Evolutionary conservation across 2,797 vertebrate species (phyloP), one percentile per base, ranked within the genome.

Genomic region (Sylvilagus floridanus): DNA sequence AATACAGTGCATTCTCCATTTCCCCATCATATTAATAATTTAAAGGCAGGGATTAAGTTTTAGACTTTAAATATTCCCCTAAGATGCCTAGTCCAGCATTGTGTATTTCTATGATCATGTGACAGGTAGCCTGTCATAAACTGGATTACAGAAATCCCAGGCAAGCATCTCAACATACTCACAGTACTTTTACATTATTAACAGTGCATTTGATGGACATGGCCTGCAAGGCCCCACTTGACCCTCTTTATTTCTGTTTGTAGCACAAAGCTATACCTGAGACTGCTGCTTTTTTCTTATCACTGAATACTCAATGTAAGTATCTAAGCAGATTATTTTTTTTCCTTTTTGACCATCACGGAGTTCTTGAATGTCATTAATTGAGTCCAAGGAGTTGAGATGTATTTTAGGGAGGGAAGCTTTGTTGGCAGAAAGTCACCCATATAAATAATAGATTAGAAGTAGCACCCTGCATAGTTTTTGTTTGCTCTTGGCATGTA

Each of bases 361-460:
- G 72, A 92, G 79, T 79, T 97, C 35, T 89, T 95, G 94, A 97
- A 95, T 95, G 90, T 96, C 89, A 92, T 66, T 94, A 82, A 88
- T 94, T 71, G 94, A 72, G 4, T 30, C 54, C 30, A 7, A 19
- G 3, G 35, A 37, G 81, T 88, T 84, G 54, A 37, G 88, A 91
- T 77, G 17, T 32, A 26, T 72, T 83, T 88, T 73, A 79, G 22
- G 72, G 35, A 47, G 65, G 73, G 95, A 82, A 81, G 26, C 21
- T n/a, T 77, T 92, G 28, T 88, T 50, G 57, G 50, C 24, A 63
- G 5, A 19, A 35, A 82, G 62, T 88, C 90, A 62, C 75, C 77
- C 4, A 42, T 71, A n/a, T 91, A 77, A 32, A 65, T 26, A 84
- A 84, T 82, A 47, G 54, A 89, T 72, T 42, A 54, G 66, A 89